Base-by-base conservation (phyloP, 2,797 vertebrate genomes). In the Thalassophryne amazonica region DNA sequence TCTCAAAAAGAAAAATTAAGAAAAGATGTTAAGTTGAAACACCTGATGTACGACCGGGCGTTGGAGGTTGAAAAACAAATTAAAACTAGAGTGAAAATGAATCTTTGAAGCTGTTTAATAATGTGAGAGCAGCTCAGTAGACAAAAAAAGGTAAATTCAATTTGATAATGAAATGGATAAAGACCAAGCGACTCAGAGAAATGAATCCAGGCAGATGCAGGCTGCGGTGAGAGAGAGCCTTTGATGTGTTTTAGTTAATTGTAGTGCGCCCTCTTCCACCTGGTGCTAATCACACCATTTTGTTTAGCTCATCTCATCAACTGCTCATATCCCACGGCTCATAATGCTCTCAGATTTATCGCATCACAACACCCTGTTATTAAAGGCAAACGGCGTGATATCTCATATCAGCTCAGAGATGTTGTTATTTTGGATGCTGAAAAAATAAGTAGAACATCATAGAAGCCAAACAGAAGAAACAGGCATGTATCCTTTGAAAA, bases 251-350 rank as follows among this genome's bases (percentile, higher is more conserved):
- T 18, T 29, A n/a, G n/a, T 30, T 50, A 23, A 58, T 38, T 61
- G 21, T 19, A 7, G 13, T 6, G 29, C 29, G 37, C 14, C 28
- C 25, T 65, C 30, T 29, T 31, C 42, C 56, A 53, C 55, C 70
- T 72, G 60, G 13, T 11, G 6, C 36, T 60, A 62, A 70, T 70
- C 52, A 52, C 12, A 19, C 31, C 20, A 22, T 66, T 59, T 58
- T 56, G 19, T 36, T 64, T 30, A 36, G 29, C 39, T 53, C 32
- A 33, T 65, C 41, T 55, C 34, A 58, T 55, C 31, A 32, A 45
- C 39, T 38, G 12, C 34, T 57, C 39, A 37, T 40, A 33, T 67
- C 48, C 60, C 45, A 21, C 20, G 43, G 37, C 43, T 55, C 40
- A 31, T 58, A 55, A 43, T 32, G 13, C 52, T 53, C 12, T 34